These are phyloP conservation scores for Eulimnadia texana DNA, from an alignment of 1,140 invertebrate species.

Conservation along the genomic window DNA sequence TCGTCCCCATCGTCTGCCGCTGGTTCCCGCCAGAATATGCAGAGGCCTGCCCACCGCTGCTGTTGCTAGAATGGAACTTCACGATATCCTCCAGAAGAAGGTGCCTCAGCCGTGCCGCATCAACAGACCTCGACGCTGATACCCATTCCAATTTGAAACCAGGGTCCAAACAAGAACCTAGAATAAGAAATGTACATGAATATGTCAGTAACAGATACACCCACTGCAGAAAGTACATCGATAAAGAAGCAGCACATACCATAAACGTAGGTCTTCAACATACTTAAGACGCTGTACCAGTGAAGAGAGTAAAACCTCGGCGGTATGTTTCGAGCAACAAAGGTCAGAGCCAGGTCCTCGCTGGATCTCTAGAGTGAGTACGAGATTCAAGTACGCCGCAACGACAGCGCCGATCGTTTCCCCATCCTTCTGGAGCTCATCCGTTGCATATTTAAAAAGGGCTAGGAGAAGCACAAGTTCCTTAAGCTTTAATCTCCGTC, in stretches of 20 bases:
- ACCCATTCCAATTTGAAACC: not conserved
- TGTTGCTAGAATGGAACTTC: not conserved
- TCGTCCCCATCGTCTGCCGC: not conserved
- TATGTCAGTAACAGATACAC: not conserved
- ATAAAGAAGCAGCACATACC: not conserved
- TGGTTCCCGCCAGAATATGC: not conserved
- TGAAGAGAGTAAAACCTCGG: not conserved
- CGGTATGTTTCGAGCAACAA: not conserved
- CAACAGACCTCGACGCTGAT: not conserved
- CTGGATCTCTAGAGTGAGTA: not conserved
- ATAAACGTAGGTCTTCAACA: not conserved
- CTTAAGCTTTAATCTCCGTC: not conserved
- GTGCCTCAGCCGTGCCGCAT: not conserved
- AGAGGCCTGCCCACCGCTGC: not conserved
- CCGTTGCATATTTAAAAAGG: constrained; percentile 5
- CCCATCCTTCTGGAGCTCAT: constrained; percentile 7
- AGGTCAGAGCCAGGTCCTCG: not conserved
- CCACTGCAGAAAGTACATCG: not conserved
- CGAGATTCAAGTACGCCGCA: not conserved
- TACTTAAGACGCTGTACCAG: not conserved
- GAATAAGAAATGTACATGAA: not conserved
- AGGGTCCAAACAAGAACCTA: not conserved
- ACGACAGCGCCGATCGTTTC: not conserved
- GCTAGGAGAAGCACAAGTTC: not conserved
- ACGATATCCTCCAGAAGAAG: not conserved